Conservation (phyloP, 2,113 vertebrate species). For the Hyperopisus bebe region DNA sequence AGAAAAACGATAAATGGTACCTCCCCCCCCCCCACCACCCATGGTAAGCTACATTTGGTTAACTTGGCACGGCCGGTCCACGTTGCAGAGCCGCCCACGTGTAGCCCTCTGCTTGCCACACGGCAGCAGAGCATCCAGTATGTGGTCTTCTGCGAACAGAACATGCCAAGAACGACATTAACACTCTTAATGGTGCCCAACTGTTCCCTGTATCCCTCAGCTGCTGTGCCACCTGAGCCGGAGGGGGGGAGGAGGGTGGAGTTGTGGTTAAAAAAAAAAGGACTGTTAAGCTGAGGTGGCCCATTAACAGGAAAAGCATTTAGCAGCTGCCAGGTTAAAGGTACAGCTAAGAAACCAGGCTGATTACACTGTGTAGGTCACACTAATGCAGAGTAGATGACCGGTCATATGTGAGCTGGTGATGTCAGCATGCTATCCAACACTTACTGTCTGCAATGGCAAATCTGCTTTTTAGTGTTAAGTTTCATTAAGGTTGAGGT, state of each 20-base stretch:
- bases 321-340: background rate
- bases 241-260: background rate
- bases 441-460: background rate
- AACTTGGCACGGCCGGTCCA: background rate
- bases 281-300: background rate
- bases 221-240: background rate
- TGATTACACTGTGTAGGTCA: background rate
- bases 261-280: background rate
- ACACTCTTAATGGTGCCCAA: slow-evolving; percentile 18
- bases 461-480: background rate
- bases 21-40: background rate
- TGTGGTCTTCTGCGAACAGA: slow-evolving; percentile 1
- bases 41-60: background rate
- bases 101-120: background rate
- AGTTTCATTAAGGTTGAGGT: background rate
- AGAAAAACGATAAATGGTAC: background rate
- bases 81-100: background rate
- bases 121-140: background rate
- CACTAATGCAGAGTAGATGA: background rate
- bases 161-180: background rate
- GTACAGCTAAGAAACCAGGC: background rate
- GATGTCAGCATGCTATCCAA: background rate
- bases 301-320: background rate
- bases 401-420: background rate
- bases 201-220: background rate